phyloP scores from a whole-genome alignment of 2,888 invertebrate species.

The Chymomyza caudatula region DNA sequence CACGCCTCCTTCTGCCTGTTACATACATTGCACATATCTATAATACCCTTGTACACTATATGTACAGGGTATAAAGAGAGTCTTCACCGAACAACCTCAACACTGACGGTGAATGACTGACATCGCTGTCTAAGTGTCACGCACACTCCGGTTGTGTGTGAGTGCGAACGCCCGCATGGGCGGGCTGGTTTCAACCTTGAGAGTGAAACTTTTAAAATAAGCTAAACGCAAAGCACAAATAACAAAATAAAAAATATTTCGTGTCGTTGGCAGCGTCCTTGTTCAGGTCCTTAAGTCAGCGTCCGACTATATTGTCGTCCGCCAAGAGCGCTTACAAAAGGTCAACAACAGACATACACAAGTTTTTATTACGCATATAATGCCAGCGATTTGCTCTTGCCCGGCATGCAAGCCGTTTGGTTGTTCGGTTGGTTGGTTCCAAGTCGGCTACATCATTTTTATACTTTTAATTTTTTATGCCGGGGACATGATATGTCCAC shows the following conservation, averaged over 20 bases:
- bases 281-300: neutral
- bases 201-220: slow-evolving; percentile 22
- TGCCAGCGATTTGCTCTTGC: slow-evolving; percentile 57
- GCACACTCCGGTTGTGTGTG: neutral
- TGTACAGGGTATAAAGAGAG: too few relatives aligned
- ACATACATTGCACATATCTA: too few relatives aligned
- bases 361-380: slow-evolving; percentile 72
- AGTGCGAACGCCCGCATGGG: neutral
- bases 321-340: slow-evolving; percentile 45
- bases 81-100: neutral
- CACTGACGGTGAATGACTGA: neutral
- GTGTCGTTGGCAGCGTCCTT: neutral
- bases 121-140: neutral
- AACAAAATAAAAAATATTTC: slow-evolving; percentile 43
- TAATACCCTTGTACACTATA: too few relatives aligned
- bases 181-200: neutral
- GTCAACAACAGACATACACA: slow-evolving; percentile 55
- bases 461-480: slow-evolving; percentile 71
- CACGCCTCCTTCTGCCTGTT: too few relatives aligned
- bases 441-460: slow-evolving; percentile 56
- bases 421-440: slow-evolving; percentile 17
- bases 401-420: neutral
- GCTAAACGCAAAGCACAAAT: slow-evolving; percentile 45
- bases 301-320: slow-evolving; percentile 12
- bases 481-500: slow-evolving; percentile 72